Percentiles rank a stretch among this genome's conserved stretches.
These are phyloP conservation scores for Drosophila lowei DNA, from an alignment of 1,140 invertebrate genomes.

Conservation along the genomic window DNA sequence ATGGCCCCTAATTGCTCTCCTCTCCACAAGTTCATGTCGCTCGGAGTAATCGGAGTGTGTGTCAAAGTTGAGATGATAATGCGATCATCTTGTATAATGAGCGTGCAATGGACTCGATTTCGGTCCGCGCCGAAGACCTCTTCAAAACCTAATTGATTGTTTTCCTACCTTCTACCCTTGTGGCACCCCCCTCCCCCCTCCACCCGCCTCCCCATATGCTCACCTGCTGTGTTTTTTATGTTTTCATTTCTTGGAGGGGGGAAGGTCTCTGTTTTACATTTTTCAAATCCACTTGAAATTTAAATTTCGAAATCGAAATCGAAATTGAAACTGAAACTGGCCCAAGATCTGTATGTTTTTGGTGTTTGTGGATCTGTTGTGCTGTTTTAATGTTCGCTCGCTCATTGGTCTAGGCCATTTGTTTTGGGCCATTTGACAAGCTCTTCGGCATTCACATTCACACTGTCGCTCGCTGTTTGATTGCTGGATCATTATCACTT, in stretches of 20 bases:
- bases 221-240: conserved; percentile 33
- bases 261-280: conserved; percentile 26
- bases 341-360: conserved; percentile 7
- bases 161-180: too few relatives aligned
- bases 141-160: conserved; percentile 43
- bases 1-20: conserved; percentile 41
- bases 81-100: conserved; percentile 47
- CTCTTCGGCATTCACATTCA: conserved; percentile 64
- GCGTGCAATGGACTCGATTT: conserved; percentile 46
- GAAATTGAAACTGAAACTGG: conserved; percentile 19
- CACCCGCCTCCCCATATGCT: conserved; percentile 6
- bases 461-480: conserved; percentile 48
- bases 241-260: conserved; percentile 6
- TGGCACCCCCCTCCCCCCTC: too few relatives aligned
- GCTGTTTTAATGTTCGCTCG: not conserved
- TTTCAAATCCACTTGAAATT: conserved; percentile 43
- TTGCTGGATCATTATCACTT: conserved; percentile 71
- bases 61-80: conserved; percentile 48
- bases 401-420: conserved; percentile 50
- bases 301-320: conserved; percentile 42
- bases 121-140: not conserved
- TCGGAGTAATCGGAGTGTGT: conserved; percentile 30
- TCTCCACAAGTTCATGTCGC: conserved; percentile 29
- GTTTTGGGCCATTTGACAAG: conserved; percentile 70
- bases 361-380: conserved; percentile 13